These are phyloP conservation scores for Promerops cafer DNA, from an alignment of 2,113 vertebrate species.

Conservation along the genomic window DNA sequence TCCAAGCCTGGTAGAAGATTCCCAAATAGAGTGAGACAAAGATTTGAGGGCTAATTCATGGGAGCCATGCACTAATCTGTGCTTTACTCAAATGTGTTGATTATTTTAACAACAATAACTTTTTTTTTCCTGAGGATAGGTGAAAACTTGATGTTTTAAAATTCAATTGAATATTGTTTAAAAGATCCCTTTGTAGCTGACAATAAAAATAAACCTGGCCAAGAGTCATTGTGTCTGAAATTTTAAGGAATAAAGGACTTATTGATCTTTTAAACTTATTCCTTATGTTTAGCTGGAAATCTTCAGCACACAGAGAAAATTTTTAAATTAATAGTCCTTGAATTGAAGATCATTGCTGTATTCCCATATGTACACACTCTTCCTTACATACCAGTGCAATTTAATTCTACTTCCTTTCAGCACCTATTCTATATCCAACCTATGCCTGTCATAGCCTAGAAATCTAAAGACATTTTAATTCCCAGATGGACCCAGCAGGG, in stretches of 20 bases:
- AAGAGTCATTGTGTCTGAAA: background rate
- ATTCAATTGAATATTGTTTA: background rate
- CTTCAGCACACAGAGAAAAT: background rate
- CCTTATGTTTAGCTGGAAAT: background rate
- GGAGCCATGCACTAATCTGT: background rate
- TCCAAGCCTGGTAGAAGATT: background rate
- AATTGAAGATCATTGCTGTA: background rate
- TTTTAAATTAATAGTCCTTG: background rate
- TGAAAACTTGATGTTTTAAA: background rate
- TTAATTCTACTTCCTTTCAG: background rate
- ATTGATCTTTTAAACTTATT: background rate
- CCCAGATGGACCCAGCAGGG: background rate
- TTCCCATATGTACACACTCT: background rate
- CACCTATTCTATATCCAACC: background rate
- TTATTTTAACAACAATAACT: background rate
- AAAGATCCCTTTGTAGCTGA: background rate
- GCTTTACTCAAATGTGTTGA: background rate
- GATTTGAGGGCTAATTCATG: background rate
- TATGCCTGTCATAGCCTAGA: background rate
- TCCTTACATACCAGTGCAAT: background rate
- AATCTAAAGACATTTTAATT: background rate
- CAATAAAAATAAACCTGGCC: background rate
- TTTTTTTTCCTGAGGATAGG: background rate
- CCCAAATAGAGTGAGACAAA: background rate
- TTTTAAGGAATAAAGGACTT: background rate